These are phyloP conservation scores for Troides helena DNA, from an alignment of 2,888 invertebrate species.

Conservation along the genomic window DNA sequence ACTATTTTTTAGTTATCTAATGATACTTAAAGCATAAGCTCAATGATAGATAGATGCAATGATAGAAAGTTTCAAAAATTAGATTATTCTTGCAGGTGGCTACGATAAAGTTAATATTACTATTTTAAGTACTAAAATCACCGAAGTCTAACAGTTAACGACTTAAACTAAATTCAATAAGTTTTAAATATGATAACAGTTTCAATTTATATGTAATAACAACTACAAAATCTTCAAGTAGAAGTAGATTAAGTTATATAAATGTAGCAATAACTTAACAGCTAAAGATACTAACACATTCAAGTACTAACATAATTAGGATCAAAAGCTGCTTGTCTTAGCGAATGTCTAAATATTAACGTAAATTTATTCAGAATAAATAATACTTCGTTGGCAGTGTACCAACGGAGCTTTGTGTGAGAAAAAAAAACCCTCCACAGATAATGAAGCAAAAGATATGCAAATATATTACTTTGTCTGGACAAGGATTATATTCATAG, in stretches of 20 bases:
- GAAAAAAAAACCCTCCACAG: constrained; percentile 43
- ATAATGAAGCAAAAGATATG: constrained; percentile 58
- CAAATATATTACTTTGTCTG: constrained; percentile 39
- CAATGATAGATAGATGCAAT: too few relatives aligned
- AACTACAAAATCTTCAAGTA: too few relatives aligned
- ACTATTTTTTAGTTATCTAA: too few relatives aligned
- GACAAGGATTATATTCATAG: constrained; percentile 13
- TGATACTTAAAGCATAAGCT: too few relatives aligned
- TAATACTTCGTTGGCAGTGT: constrained; percentile 47
- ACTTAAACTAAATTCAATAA: too few relatives aligned
- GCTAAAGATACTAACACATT: background rate
- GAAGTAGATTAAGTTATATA: background rate
- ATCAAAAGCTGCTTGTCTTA: constrained; percentile 20
- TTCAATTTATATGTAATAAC: too few relatives aligned
- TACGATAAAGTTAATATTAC: too few relatives aligned
- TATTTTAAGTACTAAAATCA: too few relatives aligned
- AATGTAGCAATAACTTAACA: background rate
- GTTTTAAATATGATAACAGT: too few relatives aligned
- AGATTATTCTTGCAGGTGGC: too few relatives aligned
- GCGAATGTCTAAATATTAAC: constrained; percentile 15
- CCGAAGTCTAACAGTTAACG: too few relatives aligned
- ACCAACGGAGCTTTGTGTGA: constrained; percentile 60
- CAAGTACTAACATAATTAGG: constrained; percentile 13
- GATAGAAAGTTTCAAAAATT: too few relatives aligned
- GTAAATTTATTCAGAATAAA: constrained; percentile 33